Evolutionary conservation across 2,888 invertebrate species (phyloP).

Genomic region (Drosophila quinaria): DNA sequence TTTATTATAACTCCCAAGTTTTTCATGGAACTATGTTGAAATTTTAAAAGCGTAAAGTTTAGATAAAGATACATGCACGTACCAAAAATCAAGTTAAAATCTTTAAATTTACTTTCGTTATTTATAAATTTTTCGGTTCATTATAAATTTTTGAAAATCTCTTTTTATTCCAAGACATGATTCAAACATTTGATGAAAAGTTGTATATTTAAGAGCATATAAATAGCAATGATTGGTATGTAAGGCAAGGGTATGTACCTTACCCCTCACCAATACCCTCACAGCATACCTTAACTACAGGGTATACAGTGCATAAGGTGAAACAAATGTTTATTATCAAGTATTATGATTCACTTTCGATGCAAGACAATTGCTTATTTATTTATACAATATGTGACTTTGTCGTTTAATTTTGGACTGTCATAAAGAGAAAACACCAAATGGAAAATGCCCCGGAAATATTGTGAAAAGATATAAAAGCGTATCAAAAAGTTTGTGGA

Average conservation of each 20-base stretch:
- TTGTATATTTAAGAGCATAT: neutral
- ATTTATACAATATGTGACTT: neutral
- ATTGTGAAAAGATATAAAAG: neutral
- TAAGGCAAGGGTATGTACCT: too few relatives aligned
- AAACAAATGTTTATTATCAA: slow-evolving; percentile 10
- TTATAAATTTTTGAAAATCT: neutral
- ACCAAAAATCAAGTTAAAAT: neutral
- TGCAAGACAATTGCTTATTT: slow-evolving; percentile 8
- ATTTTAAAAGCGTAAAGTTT: neutral
- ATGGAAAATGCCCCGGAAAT: slow-evolving; percentile 1
- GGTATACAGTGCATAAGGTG: slow-evolving; percentile 4
- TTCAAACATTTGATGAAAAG: neutral
- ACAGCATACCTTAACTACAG: neutral
- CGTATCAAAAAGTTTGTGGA: slow-evolving; percentile 10
- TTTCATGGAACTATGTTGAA: neutral
- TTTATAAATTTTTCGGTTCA: neutral
- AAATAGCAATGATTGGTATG: too few relatives aligned
- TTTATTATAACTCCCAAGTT: neutral
- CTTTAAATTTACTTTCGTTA: neutral
- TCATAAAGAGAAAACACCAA: slow-evolving; percentile 10
- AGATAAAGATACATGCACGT: neutral
- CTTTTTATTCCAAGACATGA: neutral
- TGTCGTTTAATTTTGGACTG: slow-evolving; percentile 10
- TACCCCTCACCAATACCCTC: too few relatives aligned
- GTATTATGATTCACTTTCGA: slow-evolving; percentile 7